A percentile compares a stretch with the other conserved stretches of the same genome.
phyloP scores from a whole-genome alignment of 2,888 invertebrate genomes.

The Camptogramma bilineatum region DNA sequence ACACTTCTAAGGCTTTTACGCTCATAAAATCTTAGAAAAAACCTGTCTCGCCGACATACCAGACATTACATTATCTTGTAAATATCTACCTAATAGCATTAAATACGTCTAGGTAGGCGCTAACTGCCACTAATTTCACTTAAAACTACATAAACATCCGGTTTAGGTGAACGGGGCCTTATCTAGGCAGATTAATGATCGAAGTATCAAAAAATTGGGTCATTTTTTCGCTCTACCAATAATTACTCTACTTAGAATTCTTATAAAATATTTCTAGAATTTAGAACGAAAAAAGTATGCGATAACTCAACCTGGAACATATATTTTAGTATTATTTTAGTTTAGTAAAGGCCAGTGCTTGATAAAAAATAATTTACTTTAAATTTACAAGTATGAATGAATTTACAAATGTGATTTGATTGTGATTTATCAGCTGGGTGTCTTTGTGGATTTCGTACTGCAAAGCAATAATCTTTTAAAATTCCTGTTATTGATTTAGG shows the following conservation, averaged over 20 bases:
- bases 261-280: background rate
- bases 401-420: too few species aligned
- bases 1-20: constrained; percentile 14
- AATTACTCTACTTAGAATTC: background rate
- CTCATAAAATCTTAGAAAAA: constrained; percentile 30
- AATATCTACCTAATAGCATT: constrained; percentile 58
- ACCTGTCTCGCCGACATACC: constrained; percentile 53
- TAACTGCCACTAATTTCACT: constrained; percentile 63
- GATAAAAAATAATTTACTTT: too few species aligned
- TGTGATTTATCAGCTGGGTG: too few species aligned
- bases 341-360: too few species aligned
- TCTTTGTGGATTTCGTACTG: too few species aligned
- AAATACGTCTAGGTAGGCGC: constrained; percentile 59
- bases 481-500: too few species aligned
- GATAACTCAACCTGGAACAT: background rate
- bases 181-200: constrained; percentile 25
- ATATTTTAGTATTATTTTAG: background rate
- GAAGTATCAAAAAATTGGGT: constrained; percentile 7
- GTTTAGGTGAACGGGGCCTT: constrained; percentile 13
- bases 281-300: background rate
- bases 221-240: constrained; percentile 4
- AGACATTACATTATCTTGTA: constrained; percentile 59
- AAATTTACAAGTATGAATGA: too few species aligned
- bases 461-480: too few species aligned
- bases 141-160: constrained; percentile 44